Conservation (phyloP, 2,797 vertebrate species). For the Monodelphis domestica region DNA sequence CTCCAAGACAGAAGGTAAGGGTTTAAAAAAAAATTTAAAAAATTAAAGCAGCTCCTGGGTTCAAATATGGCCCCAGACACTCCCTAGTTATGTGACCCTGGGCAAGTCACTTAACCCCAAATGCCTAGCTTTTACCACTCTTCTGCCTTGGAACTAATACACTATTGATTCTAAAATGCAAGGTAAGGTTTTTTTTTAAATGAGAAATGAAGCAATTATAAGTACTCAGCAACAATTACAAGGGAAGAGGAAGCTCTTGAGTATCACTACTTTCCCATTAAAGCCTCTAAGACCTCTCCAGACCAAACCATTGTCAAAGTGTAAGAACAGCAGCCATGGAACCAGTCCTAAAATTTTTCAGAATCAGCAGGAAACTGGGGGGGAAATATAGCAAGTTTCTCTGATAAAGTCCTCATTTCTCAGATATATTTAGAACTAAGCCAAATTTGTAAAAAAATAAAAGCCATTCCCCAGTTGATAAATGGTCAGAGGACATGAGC, state of each 20-base stretch:
- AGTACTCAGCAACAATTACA: slow-evolving; percentile 51
- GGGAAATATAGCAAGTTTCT: not conserved
- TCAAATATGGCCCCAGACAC: no score
- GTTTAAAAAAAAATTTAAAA: no score
- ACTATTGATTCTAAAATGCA: no score
- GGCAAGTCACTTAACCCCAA: no score
- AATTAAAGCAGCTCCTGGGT: no score
- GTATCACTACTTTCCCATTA: slow-evolving; percentile 53
- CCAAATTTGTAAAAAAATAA: not conserved
- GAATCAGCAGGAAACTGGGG: not conserved
- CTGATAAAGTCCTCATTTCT: not conserved
- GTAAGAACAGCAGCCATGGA: slow-evolving; percentile 24
- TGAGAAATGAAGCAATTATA: slow-evolving; percentile 42
- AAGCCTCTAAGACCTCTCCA: slow-evolving; percentile 23
- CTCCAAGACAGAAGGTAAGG: no score
- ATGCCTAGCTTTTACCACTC: no score
- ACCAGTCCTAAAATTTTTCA: slow-evolving; percentile 42
- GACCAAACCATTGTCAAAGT: slow-evolving; percentile 19
- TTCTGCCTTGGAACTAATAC: no score
- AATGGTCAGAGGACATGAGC: not conserved
- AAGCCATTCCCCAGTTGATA: not conserved
- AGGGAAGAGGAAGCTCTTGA: slow-evolving; percentile 41
- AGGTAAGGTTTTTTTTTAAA: no score
- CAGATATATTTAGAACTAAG: not conserved
- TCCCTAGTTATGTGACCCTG: no score